These are phyloP conservation scores for Protomyctophum bolini DNA, from an alignment of 2,113 vertebrate species.

Conservation along the genomic window DNA sequence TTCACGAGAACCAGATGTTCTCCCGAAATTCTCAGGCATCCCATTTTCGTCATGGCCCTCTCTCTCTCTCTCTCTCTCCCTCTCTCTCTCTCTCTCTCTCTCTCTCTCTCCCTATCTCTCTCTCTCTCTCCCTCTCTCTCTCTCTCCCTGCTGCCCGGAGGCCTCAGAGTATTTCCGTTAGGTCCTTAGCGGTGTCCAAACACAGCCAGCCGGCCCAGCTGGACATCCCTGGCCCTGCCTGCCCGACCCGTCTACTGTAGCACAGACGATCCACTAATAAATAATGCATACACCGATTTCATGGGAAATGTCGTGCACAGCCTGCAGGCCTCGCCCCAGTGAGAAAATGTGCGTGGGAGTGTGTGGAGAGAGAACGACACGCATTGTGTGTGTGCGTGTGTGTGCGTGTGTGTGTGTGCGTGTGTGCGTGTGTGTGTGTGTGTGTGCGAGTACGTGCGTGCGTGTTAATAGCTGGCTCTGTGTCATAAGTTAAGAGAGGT, in stretches of 20 bases:
- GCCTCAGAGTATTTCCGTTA: slow-evolving; percentile 38
- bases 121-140: too few species aligned
- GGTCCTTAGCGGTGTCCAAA: slow-evolving; percentile 25
- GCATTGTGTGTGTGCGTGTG: too few species aligned
- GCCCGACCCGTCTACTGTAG: too few species aligned
- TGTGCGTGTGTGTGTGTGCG: too few species aligned
- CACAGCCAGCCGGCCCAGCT: slow-evolving; percentile 45
- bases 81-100: too few species aligned
- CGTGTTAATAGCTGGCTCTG: background rate
- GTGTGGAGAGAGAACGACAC: too few species aligned
- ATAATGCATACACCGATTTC: background rate
- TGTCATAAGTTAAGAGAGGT: background rate
- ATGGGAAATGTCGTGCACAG: slow-evolving; percentile 18
- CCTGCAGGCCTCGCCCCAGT: background rate
- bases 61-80: slow-evolving; percentile 7
- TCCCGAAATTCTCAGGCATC: slow-evolving; percentile 57
- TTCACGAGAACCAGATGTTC: slow-evolving; percentile 73
- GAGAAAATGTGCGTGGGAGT: slow-evolving; percentile 25
- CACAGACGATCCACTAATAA: slow-evolving; percentile 10
- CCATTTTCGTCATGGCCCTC: slow-evolving; percentile 35
- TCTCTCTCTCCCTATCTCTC: slow-evolving; percentile 41
- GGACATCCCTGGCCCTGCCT: slow-evolving; percentile 24
- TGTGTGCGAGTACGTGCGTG: background rate
- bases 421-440: background rate
- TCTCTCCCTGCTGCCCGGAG: slow-evolving; percentile 20